Conservation (phyloP, 2,113 vertebrate species). For the Hypocryptadius cinnamomeus region DNA sequence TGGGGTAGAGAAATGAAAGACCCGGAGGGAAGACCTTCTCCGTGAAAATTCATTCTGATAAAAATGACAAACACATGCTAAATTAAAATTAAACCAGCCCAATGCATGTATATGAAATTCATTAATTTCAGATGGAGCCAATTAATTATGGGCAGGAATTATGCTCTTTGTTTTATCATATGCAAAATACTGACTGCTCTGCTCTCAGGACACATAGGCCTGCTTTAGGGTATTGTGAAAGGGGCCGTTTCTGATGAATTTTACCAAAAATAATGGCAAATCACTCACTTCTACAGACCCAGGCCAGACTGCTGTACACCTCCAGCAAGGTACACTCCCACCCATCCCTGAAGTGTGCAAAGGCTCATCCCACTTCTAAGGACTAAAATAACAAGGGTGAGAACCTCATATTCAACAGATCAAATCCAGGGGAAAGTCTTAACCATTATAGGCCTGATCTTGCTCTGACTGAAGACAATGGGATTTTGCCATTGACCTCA, state of each 20-base stretch:
- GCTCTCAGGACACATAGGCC: background rate
- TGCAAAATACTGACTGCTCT: background rate
- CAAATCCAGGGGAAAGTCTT: background rate
- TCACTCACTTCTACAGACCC: background rate
- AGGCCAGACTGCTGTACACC: background rate
- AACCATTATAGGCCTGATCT: constrained; percentile 13
- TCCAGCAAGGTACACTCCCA: background rate
- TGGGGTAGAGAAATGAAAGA: background rate
- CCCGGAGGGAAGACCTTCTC: constrained; percentile 14
- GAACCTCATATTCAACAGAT: background rate
- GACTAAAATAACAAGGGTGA: background rate
- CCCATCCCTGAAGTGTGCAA: background rate
- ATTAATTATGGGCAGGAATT: constrained; percentile 51
- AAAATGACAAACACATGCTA: constrained; percentile 46
- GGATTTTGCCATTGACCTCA: constrained; percentile 55
- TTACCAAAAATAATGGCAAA: background rate
- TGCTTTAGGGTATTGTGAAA: background rate
- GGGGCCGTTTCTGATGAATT: background rate
- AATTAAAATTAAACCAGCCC: constrained; percentile 45
- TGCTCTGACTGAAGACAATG: constrained; percentile 35
- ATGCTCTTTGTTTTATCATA: constrained; percentile 22
- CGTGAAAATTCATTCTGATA: constrained; percentile 38
- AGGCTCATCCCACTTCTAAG: background rate
- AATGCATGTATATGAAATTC: background rate
- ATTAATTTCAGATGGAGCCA: constrained; percentile 54